Percentiles rank a stretch among this genome's conserved stretches.
Evolutionary conservation across 2,888 invertebrate genomes (phyloP).

Genomic region (Caenorhabditis parvicauda): DNA sequence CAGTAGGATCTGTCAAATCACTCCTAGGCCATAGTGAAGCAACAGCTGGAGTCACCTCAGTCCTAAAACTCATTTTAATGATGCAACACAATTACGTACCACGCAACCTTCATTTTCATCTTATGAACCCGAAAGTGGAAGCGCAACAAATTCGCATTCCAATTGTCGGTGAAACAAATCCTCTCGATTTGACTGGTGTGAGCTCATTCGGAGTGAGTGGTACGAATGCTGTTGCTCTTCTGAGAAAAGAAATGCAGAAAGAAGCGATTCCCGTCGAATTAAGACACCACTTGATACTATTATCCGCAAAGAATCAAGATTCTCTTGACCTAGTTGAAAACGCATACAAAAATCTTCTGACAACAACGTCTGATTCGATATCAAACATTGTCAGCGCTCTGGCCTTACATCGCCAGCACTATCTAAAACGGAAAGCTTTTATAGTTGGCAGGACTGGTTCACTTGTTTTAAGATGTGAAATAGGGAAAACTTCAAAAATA

Average conservation of each 20-base stretch:
- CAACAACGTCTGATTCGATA: slow-evolving; percentile 16
- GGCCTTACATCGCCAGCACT: slow-evolving; percentile 20
- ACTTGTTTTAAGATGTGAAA: no score
- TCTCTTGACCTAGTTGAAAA: slow-evolving; percentile 33
- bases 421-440: slow-evolving; percentile 16
- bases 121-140: slow-evolving; percentile 51
- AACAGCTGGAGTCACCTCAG: slow-evolving; percentile 54
- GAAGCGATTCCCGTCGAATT: no score
- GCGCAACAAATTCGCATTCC: slow-evolving; percentile 33
- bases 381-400: slow-evolving; percentile 16
- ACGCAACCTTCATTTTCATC: slow-evolving; percentile 44
- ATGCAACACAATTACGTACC: slow-evolving; percentile 46
- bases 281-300: slow-evolving; percentile 33
- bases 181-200: slow-evolving; percentile 42
- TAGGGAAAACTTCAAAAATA: no score
- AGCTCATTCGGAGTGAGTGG: slow-evolving; percentile 60
- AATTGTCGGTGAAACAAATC: slow-evolving; percentile 40
- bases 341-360: slow-evolving; percentile 13
- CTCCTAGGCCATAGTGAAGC: slow-evolving; percentile 59
- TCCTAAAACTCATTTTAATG: slow-evolving; percentile 48
- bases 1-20: slow-evolving; percentile 48
- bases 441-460: no score
- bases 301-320: slow-evolving; percentile 45
- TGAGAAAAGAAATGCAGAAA: not conserved
- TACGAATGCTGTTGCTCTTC: slow-evolving; percentile 54